Evolutionary conservation across 2,113 vertebrate genomes (phyloP), one percentile per base, ranked within the genome.

Genomic region (Nothocercus nigrocapillus): DNA sequence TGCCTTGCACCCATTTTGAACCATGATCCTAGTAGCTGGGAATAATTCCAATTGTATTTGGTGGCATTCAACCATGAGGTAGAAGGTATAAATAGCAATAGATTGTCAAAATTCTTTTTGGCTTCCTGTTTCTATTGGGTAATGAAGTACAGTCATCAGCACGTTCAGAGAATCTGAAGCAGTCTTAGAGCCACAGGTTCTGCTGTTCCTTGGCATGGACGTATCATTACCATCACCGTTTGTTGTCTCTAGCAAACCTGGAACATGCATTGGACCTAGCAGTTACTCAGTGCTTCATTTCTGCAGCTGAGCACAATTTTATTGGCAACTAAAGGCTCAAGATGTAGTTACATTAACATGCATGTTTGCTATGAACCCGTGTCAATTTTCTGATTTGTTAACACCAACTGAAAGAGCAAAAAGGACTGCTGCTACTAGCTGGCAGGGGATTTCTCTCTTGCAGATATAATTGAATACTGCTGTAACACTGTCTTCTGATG

Each of bases 11-110:
- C 11, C 3, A 47, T 90, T 77, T 38, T 82, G 44, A 94, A 32
- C 38, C 45, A 11, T 68, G 0, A 0, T 2, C 11, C 25, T 72
- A 11, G 27, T 61, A 58, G 24, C 62, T 82, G 47, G 53, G n/a
- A 82, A 82, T 28, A 93, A 76, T 76, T 78, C n/a, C 34, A 44
- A 44, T 9, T 66, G 34, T 53, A 18, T 69, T 73, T 80, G 59
- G 19, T 77, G 14, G 38, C 61, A 28, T 68, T 88, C 76, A 56
- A 82, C 21, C 54, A 14, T 11, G 64, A 73, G 21, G 17, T 27
- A 36, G 42, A 72, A 72, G 38, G 82, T 0, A 56, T 22, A 49
- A 81, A 19, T 58, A 49, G 49, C 13, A 4, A 5, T 13, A 24
- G n/a, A 22, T 15, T 19, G 25, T 63, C 42, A 56, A 28, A 47